Conservation (phyloP, 2,797 vertebrate genomes). For the Triplophysa yarkandensis region DNA sequence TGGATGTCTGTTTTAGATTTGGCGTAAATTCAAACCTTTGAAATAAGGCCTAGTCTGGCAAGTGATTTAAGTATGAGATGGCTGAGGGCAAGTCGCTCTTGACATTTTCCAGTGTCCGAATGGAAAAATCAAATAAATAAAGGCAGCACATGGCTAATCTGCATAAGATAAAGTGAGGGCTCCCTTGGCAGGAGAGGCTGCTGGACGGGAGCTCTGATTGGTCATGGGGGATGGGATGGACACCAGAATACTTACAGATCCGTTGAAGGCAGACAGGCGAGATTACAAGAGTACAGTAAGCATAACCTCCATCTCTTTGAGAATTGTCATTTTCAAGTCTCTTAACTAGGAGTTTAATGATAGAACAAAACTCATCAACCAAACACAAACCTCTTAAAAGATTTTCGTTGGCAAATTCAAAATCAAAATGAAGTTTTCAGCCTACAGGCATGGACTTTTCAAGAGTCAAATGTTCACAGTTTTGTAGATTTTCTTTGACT, state of each 20-base stretch:
- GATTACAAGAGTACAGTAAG: conserved; percentile 42
- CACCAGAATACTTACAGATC: conserved; percentile 68
- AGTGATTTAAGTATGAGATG: conserved; percentile 60
- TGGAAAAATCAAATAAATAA: conserved; percentile 87
- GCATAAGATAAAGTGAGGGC: conserved; percentile 93
- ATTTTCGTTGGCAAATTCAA: too few species aligned
- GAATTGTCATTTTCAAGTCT: not conserved
- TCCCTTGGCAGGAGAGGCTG: conserved; percentile 86
- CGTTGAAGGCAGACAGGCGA: conserved; percentile 64
- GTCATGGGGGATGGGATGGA: conserved; percentile 74
- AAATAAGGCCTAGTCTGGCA: conserved; percentile 32
- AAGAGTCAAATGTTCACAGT: not conserved
- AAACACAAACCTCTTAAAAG: too few species aligned
- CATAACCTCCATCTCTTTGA: not conserved
- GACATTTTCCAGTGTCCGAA: conserved; percentile 76
- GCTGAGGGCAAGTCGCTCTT: conserved; percentile 77
- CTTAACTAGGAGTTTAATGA: not conserved
- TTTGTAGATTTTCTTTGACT: not conserved
- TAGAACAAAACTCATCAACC: not conserved
- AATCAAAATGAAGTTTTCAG: not conserved
- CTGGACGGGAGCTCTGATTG: conserved; percentile 83
- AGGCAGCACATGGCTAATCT: conserved; percentile 98
- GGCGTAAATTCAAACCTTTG: conserved; percentile 19
- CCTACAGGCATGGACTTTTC: too few species aligned
- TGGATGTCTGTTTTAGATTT: conserved; percentile 11